Conservation (phyloP, 2,113 vertebrate species). For the Argyrosomus japonicus region DNA sequence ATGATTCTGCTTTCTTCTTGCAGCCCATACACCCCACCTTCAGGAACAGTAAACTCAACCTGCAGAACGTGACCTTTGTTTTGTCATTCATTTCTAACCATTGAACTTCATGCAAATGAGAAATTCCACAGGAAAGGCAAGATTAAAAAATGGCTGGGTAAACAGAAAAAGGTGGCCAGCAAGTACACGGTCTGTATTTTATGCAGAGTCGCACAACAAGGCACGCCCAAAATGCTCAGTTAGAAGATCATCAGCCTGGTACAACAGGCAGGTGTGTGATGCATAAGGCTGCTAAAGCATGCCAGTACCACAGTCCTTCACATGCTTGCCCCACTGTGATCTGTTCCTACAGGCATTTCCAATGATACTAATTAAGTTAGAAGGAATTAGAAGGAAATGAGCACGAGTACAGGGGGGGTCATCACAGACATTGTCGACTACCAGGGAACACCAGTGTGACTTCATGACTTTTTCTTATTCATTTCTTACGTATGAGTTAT, state of each 20-base stretch:
- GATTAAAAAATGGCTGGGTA: neutral
- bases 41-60: slow-evolving; percentile 70
- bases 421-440: too few species aligned
- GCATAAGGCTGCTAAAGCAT: neutral
- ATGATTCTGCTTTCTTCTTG: slow-evolving; percentile 81
- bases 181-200: neutral
- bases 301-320: neutral
- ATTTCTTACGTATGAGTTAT: too few species aligned
- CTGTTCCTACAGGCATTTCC: too few species aligned
- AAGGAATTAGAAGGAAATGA: too few species aligned
- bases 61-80: slow-evolving; percentile 31
- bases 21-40: slow-evolving; percentile 72
- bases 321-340: too few species aligned
- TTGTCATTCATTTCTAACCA: too few species aligned
- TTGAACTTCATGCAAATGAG: neutral
- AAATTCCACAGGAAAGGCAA: neutral
- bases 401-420: too few species aligned
- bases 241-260: neutral
- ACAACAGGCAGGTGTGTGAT: neutral
- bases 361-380: too few species aligned
- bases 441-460: too few species aligned
- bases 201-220: neutral
- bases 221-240: neutral
- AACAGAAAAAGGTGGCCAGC: neutral
- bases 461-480: too few species aligned